Evolutionary conservation across 2,797 vertebrate species (phyloP), one percentile per base, ranked within the genome.

Genomic region (Euphonia xanthogaster): DNA sequence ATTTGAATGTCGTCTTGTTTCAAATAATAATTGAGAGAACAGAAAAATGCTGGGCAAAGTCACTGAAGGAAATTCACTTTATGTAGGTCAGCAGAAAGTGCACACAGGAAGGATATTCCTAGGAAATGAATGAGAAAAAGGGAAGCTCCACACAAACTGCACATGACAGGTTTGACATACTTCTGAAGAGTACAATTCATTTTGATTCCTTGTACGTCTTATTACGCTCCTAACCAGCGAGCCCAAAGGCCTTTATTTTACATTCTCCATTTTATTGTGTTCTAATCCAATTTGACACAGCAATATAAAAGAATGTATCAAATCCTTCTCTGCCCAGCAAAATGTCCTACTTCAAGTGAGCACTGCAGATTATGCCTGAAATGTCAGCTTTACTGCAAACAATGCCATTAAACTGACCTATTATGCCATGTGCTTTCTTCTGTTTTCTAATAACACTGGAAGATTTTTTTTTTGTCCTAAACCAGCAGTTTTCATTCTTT

Each of bases 251-350:
- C 71, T 82, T 87, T 88, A 53, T 84, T 80, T 89, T 76, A 67
- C 60, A 35, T 61, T 77, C 67, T 75, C 61, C 42, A 31, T 94
- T 94, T 87, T 91, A 74, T 79, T 92, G 24, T 45, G 33, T 76
- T 85, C 42, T 93, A 93, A 90, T 93, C 81, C 78, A 91, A 62
- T 87, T 89, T 87, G 78, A 83, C 65, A 77, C 50, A 75, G 61
- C 58, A 85, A n/a, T 83, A 71, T 33, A 86, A 88, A 88, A 82
- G 57, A 94, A 85, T 28, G 35, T 57, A 83, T 77, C 15, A 65
- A 94, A 94, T 91, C 68, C 45, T 94, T 21, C 54, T 87, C 62
- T 85, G 58, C 80, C 53, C 47, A 91, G 82, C 14, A 87, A 87
- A 95, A 94, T 53, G 62, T 30, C 74, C 85, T 81, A 40, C 74